Base-by-base conservation (phyloP, 2,797 vertebrate species). In the Peromyscus eremicus region DNA sequence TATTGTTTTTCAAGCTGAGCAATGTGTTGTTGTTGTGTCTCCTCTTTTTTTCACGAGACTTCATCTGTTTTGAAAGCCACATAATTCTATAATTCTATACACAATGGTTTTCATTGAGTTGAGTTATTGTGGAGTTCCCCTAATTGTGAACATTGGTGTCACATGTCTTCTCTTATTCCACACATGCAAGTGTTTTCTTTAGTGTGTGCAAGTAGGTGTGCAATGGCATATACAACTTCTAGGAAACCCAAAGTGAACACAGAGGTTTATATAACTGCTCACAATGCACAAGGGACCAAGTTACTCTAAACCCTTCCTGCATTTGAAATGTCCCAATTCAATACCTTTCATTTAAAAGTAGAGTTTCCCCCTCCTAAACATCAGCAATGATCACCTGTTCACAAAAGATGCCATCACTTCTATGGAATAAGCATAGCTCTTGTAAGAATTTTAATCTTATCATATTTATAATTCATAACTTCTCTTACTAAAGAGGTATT, bases 401-500 rank as follows among this genome's bases (percentile, higher is more conserved):
- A 64, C 8, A 68, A 95, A 80, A n/a, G 37, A 80, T 52, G 29
- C 70, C 77, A 46, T 62, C 37, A 80, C 1, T 23, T 46, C 13
- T 76, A 19, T 52, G 14, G 1, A 8, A 17, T 10, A 70, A 6
- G 6, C n/a, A 11, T 27, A 57, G 0, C 5, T 57, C 17, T 17
- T 94, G 43, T 37, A 80, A 49, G 23, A 93, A 73, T 49, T 89
- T 71, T 92, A 52, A 64, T 43, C 5, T 79, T 68, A 83, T 60
- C 7, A 40, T 57, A 27, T 46, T 92, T 87, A 68, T 70, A 66
- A 76, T 16, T 37, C 46, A 62, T 32, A 46, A 10, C 40, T 92
- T 81, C 91, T 94, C 37, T 75, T 46, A 12, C 3, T 94, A 81
- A 12, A 68, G 55, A 96, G 70, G 37, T 73, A 85, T 85, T 94